Conservation (phyloP, 2,113 vertebrate genomes). For the Gnathonemus echidnorhynchus region DNA sequence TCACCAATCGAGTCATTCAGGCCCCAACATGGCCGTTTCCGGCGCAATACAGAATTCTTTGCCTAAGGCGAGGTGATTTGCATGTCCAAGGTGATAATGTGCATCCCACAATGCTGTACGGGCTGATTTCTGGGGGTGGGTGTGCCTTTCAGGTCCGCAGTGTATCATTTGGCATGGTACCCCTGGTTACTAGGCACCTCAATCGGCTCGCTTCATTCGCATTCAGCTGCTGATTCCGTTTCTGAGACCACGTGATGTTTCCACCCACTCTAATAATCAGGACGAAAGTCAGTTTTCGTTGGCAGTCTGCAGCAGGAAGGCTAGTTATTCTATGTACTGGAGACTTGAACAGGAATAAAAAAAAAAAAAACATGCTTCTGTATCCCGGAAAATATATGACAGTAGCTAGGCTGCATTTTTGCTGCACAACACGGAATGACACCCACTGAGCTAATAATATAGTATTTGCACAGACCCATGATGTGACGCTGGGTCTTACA, state of each 20-base stretch:
- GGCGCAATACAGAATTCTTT: background rate
- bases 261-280: constrained; percentile 6
- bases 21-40: background rate
- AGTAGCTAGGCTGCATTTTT: background rate
- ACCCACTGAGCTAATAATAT: constrained; percentile 1
- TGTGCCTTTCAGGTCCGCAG: background rate
- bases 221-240: background rate
- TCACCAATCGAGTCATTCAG: background rate
- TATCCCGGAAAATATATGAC: background rate
- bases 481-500: background rate
- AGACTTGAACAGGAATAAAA: background rate
- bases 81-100: background rate
- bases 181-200: background rate
- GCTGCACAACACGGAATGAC: constrained; percentile 5
- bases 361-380: background rate
- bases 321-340: background rate
- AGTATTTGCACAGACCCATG: background rate
- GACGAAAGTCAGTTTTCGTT: background rate
- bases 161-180: background rate
- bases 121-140: background rate
- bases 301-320: background rate
- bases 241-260: background rate
- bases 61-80: background rate
- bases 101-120: background rate
- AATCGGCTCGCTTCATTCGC: background rate